phyloP scores from a whole-genome alignment of 2,797 vertebrate genomes.

The Sitta carolinensis region DNA sequence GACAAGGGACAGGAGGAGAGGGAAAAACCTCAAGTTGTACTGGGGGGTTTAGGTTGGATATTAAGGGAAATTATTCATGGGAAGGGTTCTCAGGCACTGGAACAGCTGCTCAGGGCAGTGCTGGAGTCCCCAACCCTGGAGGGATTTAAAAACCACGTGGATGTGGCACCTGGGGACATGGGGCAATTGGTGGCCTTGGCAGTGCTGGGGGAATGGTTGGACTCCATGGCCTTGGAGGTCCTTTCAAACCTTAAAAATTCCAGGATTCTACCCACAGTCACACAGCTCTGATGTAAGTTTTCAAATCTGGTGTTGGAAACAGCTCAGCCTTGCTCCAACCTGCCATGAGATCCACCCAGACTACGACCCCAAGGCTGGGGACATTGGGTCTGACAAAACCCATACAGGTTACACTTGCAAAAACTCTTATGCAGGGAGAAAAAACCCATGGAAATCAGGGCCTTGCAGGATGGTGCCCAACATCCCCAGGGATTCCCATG shows the following conservation, averaged over 20 bases:
- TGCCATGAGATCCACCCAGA: fast-evolving
- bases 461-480: neutral
- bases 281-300: fast-evolving
- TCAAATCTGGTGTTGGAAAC: neutral
- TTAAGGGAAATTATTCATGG: no score
- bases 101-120: neutral
- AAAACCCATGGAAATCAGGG: neutral
- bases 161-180: neutral
- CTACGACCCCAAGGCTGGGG: neutral
- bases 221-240: fast-evolving
- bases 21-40: fast-evolving
- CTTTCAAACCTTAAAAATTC: neutral
- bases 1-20: fast-evolving
- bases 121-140: neutral
- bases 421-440: neutral
- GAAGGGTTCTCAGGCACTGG: neutral
- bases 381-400: neutral
- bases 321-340: neutral
- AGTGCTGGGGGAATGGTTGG: neutral
- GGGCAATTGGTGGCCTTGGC: neutral
- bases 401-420: neutral
- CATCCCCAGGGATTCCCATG: neutral
- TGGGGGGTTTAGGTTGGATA: neutral
- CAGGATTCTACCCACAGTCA: neutral
- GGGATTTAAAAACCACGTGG: fast-evolving